Evolutionary conservation across 1,140 invertebrate genomes (phyloP), one percentile per base, ranked within the genome.

Genomic region (Habropoda laboriosa): DNA sequence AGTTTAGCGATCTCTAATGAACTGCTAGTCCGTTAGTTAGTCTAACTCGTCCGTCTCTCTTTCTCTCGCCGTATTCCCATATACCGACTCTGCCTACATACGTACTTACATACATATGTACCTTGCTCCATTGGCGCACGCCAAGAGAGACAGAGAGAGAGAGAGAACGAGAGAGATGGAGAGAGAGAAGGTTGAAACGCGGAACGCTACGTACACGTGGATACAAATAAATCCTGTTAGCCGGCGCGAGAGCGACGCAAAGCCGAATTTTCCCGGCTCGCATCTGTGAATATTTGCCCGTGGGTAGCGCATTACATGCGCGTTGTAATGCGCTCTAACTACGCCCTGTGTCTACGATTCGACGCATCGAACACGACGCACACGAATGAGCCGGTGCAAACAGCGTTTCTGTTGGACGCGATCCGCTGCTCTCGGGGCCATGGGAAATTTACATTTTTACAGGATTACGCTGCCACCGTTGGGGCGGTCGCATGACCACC

Each of bases 1-100:
- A 88, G 86, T 88, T 88, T 88, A 88, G 86, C 81, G 77, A 88
- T 87, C 86, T 88, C 86, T 88, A 88, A 88, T 87, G 86, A 88
- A 88, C 86, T 88, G 86, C 78, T 85, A 85, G 82, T 71, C 86
- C 86, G 86, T 88, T 88, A 86, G 86, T 87, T 87, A 84, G 75
- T 70, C 74, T 74, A 80, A 80, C 60, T 76, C 58, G 45, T 47
- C 45, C 30, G 45, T 60, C 68, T 73, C 30, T 73, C 49, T 64
- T 42, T n/a, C 77, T 80, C 51, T 40, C 35, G 45, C 38, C 21
- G 27, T 18, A 12, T 21, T n/a, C 3, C 8, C 55, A 32, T 63
- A 18, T 38, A 60, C 38, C 18, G 61, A 45, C 47, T 40, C 58
- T 64, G 49, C 49, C 45, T 77, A 60, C 72, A 47, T 72, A 57